phyloP scores from a whole-genome alignment of 2,888 invertebrate species.

The Mesochorus sp. region DNA sequence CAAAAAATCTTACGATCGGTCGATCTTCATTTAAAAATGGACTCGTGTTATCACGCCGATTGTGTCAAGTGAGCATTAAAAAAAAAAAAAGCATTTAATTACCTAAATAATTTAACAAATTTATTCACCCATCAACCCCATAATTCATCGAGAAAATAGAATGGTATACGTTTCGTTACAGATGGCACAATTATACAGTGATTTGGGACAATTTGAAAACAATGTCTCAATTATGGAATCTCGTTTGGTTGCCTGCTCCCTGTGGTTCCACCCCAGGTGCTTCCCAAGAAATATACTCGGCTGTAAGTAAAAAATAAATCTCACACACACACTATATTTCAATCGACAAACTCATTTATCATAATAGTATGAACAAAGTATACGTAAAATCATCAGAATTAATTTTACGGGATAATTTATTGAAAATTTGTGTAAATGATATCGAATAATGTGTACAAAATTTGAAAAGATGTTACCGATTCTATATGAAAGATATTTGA shows the following conservation, averaged over 20 bases:
- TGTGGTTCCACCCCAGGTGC: conserved; percentile 89
- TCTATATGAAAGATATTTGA: too few species aligned
- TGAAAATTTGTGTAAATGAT: too few species aligned
- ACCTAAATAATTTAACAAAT: not conserved
- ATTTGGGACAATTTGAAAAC: conserved; percentile 89
- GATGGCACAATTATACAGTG: conserved; percentile 87
- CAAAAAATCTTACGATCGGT: conserved; percentile 84
- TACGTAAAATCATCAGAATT: too few species aligned
- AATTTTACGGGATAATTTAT: too few species aligned
- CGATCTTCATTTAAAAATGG: conserved; percentile 82
- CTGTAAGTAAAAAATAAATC: conserved; percentile 80
- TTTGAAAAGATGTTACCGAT: too few species aligned
- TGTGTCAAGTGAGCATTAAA: conserved; percentile 85
- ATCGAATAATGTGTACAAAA: too few species aligned
- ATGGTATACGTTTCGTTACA: conserved; percentile 79
- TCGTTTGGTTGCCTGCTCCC: conserved; percentile 87
- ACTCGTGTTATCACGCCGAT: conserved; percentile 85
- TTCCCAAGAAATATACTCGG: conserved; percentile 85
- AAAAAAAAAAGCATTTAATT: not conserved
- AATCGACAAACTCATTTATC: too few species aligned
- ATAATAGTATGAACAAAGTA: too few species aligned
- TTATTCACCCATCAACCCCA: not conserved
- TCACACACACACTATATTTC: too few species aligned
- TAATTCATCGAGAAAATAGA: not conserved
- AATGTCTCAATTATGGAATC: conserved; percentile 85